Conservation (phyloP, 2,113 vertebrate species). For the Perca fluviatilis region DNA sequence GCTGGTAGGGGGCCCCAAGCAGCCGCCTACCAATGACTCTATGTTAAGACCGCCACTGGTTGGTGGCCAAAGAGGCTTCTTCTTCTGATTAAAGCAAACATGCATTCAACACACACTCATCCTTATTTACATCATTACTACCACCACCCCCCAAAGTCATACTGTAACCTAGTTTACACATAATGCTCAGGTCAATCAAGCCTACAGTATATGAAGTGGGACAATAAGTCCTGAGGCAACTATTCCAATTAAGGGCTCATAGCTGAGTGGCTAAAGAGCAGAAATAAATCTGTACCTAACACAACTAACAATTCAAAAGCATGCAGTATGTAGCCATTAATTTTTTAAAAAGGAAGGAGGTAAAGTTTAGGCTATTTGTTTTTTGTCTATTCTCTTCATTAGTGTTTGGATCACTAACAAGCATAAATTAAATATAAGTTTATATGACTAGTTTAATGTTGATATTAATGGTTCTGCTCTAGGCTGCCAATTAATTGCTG, state of each 20-base stretch:
- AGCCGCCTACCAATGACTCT: too few relatives aligned
- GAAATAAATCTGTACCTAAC: conserved; percentile 9
- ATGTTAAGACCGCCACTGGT: not conserved
- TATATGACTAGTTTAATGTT: not conserved
- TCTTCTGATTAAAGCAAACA: not conserved
- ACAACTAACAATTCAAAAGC: not conserved
- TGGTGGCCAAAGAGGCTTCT: conserved; percentile 1
- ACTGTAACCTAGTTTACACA: too few relatives aligned
- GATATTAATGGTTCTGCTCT: not conserved
- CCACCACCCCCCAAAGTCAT: too few relatives aligned
- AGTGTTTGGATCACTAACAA: not conserved
- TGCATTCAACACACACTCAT: not conserved
- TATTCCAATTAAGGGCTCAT: conserved; percentile 5
- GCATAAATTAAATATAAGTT: not conserved
- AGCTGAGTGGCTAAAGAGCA: conserved; percentile 3
- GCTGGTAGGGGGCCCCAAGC: too few relatives aligned
- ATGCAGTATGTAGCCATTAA: not conserved
- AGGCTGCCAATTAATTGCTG: not conserved
- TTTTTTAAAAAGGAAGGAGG: not conserved
- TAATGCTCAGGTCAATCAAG: conserved; percentile 2
- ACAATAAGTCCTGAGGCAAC: conserved; percentile 16
- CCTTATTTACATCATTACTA: not conserved
- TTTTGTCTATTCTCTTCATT: not conserved
- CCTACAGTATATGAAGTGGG: not conserved
- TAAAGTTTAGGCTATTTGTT: not conserved